phyloP scores from a whole-genome alignment of 2,888 invertebrate genomes.

The Sesamia inferens region DNA sequence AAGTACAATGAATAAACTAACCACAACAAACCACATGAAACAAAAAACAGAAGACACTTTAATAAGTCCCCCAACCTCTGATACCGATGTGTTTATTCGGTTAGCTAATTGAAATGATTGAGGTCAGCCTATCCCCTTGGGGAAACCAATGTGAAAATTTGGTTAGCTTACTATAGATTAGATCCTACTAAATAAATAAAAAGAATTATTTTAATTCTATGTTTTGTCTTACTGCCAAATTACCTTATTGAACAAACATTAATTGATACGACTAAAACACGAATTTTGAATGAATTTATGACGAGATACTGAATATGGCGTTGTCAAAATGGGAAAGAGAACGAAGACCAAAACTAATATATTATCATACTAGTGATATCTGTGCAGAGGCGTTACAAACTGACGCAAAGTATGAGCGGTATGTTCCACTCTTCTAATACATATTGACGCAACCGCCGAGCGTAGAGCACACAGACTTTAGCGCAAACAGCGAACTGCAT shows the following conservation, averaged over 20 bases:
- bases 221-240: neutral
- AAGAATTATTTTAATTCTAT: neutral
- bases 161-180: neutral
- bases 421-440: slow-evolving; percentile 31
- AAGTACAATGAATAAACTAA: neutral
- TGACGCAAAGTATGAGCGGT: slow-evolving; percentile 39
- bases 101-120: slow-evolving; percentile 37
- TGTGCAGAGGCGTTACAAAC: slow-evolving; percentile 4
- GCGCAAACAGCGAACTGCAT: slow-evolving; percentile 35
- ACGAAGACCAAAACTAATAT: neutral
- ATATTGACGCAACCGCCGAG: slow-evolving; percentile 41
- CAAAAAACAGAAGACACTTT: slow-evolving; percentile 1
- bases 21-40: neutral
- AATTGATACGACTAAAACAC: neutral
- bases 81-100: slow-evolving; percentile 32
- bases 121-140: slow-evolving; percentile 25
- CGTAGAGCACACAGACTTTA: slow-evolving; percentile 53
- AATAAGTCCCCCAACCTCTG: slow-evolving; percentile 13
- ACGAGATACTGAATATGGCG: neutral
- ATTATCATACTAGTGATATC: slow-evolving; percentile 10
- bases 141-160: slow-evolving; percentile 18
- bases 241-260: neutral
- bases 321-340: neutral
- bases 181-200: slow-evolving; percentile 5
- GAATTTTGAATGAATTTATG: neutral